Evolutionary conservation across 2,888 invertebrate genomes (phyloP).

Genomic region (Agonopterix subpropinquella): DNA sequence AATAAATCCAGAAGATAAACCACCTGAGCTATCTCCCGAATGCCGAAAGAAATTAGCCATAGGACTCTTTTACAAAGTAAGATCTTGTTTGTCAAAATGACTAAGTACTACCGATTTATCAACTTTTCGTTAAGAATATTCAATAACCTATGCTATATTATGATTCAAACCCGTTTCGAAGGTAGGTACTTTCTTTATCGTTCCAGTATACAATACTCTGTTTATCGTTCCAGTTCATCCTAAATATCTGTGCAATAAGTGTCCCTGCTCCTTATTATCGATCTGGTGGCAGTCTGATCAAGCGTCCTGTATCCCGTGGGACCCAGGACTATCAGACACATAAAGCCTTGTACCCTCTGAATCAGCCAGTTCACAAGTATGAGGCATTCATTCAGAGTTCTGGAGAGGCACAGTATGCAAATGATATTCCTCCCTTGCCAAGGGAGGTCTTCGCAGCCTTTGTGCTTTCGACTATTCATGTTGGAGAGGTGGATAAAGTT

Average conservation of each 20-base stretch:
- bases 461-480: slow-evolving; percentile 75
- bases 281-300: slow-evolving; percentile 69
- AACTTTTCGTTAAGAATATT: no score
- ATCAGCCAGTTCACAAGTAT: slow-evolving; percentile 80
- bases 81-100: neutral
- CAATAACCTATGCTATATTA: no score
- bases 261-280: slow-evolving; percentile 44
- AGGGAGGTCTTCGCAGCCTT: slow-evolving; percentile 83
- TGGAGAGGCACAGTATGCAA: slow-evolving; percentile 81
- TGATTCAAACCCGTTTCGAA: no score
- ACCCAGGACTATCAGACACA: slow-evolving; percentile 77
- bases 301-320: slow-evolving; percentile 77
- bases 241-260: slow-evolving; percentile 66
- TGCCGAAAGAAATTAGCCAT: slow-evolving; percentile 83
- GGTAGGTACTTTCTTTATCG: no score
- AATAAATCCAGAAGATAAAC: slow-evolving; percentile 76
- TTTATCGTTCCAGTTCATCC: slow-evolving; percentile 58
- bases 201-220: slow-evolving; percentile 61
- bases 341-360: slow-evolving; percentile 78
- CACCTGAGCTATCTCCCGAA: slow-evolving; percentile 80
- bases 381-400: slow-evolving; percentile 76
- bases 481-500: slow-evolving; percentile 74
- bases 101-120: no score
- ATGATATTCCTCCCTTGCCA: slow-evolving; percentile 75
- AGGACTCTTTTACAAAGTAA: slow-evolving; percentile 87